phyloP scores from a whole-genome alignment of 1,140 invertebrate species.

The Apocrypta bakeri region DNA sequence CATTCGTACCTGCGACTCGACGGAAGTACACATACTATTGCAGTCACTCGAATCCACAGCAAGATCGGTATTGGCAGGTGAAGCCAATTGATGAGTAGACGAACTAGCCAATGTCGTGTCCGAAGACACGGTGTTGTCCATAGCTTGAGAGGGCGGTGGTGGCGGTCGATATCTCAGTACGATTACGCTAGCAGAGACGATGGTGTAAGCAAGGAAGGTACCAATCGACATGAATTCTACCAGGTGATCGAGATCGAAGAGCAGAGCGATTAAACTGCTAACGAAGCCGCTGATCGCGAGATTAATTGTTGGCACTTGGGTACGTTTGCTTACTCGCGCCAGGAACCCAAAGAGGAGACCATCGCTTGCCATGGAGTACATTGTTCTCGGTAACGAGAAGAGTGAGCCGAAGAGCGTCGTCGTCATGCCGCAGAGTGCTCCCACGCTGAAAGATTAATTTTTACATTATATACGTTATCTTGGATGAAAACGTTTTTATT shows the following conservation, averaged over 20 bases:
- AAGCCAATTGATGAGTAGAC: conserved; percentile 59
- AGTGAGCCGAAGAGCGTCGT: conserved; percentile 89
- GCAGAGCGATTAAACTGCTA: conserved; percentile 86
- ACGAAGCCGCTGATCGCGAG: conserved; percentile 86
- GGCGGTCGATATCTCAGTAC: conserved; percentile 87
- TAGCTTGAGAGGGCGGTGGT: conserved; percentile 61
- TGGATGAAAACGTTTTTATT: too few relatives aligned
- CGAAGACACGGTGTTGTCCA: conserved; percentile 57
- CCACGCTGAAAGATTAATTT: conserved; percentile 76
- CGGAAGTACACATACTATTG: conserved; percentile 62
- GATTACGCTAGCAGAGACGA: conserved; percentile 91
- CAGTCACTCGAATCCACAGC: conserved; percentile 64
- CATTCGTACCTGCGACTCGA: conserved; percentile 64
- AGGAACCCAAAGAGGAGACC: conserved; percentile 89
- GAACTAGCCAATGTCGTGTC: conserved; percentile 59
- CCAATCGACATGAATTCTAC: conserved; percentile 97
- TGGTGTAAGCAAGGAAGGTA: conserved; percentile 91
- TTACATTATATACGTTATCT: too few relatives aligned
- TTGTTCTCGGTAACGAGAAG: conserved; percentile 87
- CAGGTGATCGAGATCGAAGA: conserved; percentile 92
- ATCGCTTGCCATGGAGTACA: conserved; percentile 93
- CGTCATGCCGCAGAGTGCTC: conserved; percentile 93
- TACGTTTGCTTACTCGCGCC: conserved; percentile 81
- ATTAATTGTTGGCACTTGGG: conserved; percentile 88
- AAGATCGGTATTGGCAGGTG: conserved; percentile 43